These are phyloP conservation scores for Zaprionus kolodkinae DNA, from an alignment of 1,140 invertebrate species.

Conservation along the genomic window DNA sequence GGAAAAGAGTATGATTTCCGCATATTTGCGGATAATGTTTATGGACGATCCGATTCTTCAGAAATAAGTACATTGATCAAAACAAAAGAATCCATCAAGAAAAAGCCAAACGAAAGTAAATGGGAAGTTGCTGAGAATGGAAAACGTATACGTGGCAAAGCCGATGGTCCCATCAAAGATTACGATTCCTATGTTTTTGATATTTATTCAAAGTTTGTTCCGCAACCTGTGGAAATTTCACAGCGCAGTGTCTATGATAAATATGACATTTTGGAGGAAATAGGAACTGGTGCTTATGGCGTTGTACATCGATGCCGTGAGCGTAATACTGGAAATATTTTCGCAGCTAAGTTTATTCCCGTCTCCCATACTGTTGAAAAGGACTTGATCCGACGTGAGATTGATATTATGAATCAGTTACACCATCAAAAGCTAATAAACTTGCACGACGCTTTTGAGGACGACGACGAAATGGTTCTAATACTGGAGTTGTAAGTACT, in stretches of 20 bases:
- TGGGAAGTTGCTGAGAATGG: conserved; percentile 95
- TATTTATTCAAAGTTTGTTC: conserved; percentile 98
- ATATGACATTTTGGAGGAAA: conserved; percentile 99
- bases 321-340: conserved; percentile 97
- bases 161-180: conserved; percentile 94
- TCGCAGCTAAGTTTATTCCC: conserved; percentile 99
- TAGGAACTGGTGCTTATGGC: conserved; percentile 99
- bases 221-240: conserved; percentile 98
- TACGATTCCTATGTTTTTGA: conserved; percentile 99
- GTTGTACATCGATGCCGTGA: conserved; percentile 99
- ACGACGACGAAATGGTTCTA: conserved; percentile 99
- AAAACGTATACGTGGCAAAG: conserved; percentile 95
- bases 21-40: conserved; percentile 98
- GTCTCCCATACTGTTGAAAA: conserved; percentile 98
- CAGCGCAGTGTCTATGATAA: conserved; percentile 97
- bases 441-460: conserved; percentile 99
- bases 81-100: conserved; percentile 92
- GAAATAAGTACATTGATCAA: conserved; percentile 92
- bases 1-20: conserved; percentile 98
- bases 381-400: conserved; percentile 98
- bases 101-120: conserved; percentile 91
- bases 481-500: conserved; percentile 98
- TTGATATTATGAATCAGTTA: conserved; percentile 99
- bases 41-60: conserved; percentile 96
- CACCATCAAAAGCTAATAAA: conserved; percentile 99